Base-by-base conservation (phyloP, 1,140 invertebrate species). In the Capitella teleta region DNA sequence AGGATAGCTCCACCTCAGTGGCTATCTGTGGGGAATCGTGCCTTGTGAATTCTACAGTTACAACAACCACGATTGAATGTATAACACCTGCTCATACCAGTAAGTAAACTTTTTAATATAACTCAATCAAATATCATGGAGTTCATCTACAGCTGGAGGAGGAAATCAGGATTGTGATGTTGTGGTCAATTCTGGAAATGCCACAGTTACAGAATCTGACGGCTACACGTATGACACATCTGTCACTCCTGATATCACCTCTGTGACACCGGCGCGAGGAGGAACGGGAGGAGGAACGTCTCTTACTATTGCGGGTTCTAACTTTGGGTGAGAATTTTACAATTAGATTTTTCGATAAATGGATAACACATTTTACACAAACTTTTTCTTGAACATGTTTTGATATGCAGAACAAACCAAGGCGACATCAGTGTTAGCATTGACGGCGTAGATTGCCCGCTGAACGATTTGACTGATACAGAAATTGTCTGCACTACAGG, bases 401-500 rank as follows among this genome's bases (percentile, higher is more conserved):
- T 40, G 21, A 32, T 18, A 18, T n/a, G 24, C 30, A 30, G 55
- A 8, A 45, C 38, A 0, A 26, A 28, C 8, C 47, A 49, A 18
- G 43, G 44, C 18, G 48, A 50, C 21, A 47, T 44, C 1, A 32
- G 6, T 26, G 60, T 68, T 14, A 52, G 36, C 5, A 50, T 68
- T 30, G 55, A 41, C 14, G 37, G 44, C 12, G 28, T 32, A 1
- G 6, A 43, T 37, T 63, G 60, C 46, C 14, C 24, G 2, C 47
- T 59, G 28, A 45, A 10, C 12, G 47, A 28, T 25, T 34, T 52
- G 5, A 48, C 51, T 21, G 34, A 32, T 41, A 41, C 37, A 10
- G n/a, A 52, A 18, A 56, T 62, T 3, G 38, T 48, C 2, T 63
- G 61, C 49, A 36, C 34, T 2, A 37, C 60, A 30, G 40, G 40